Conservation (phyloP, 1,140 invertebrate species). For the Tetragonula clypearis region DNA sequence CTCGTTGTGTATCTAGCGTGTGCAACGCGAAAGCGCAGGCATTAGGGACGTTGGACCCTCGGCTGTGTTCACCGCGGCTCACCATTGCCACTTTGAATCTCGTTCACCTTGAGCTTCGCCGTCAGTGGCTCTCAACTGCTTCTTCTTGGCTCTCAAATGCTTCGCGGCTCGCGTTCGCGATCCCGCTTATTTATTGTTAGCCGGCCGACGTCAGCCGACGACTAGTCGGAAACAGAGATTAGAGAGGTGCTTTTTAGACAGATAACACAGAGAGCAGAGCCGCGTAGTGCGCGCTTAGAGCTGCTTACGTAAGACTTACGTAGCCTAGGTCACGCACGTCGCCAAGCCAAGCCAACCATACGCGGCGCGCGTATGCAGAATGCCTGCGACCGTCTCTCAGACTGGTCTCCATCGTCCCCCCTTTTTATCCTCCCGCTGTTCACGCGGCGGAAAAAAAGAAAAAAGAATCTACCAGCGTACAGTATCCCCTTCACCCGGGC, state of each 20-base stretch:
- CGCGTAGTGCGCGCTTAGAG: neutral
- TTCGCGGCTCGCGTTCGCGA: neutral
- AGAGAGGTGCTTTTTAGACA: slow-evolving; percentile 27
- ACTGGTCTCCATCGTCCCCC: neutral
- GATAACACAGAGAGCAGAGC: slow-evolving; percentile 28
- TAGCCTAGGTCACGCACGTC: slow-evolving; percentile 50
- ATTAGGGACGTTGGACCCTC: slow-evolving; percentile 73
- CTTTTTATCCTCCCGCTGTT: neutral
- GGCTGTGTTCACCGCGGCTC: slow-evolving; percentile 58
- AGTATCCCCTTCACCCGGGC: too few relatives aligned
- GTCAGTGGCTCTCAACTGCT: slow-evolving; percentile 75
- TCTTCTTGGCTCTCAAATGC: too few relatives aligned
- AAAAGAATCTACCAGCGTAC: neutral
- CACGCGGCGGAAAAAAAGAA: neutral
- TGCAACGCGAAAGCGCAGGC: slow-evolving; percentile 61
- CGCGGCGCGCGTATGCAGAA: slow-evolving; percentile 14
- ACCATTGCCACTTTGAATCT: slow-evolving; percentile 77
- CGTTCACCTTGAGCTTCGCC: slow-evolving; percentile 80
- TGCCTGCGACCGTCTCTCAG: neutral
- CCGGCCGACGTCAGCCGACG: neutral
- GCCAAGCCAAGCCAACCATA: slow-evolving; percentile 13
- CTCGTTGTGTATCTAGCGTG: slow-evolving; percentile 37
- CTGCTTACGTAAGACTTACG: slow-evolving; percentile 34
- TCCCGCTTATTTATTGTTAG: neutral
- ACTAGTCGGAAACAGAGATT: too few relatives aligned